phyloP scores from a whole-genome alignment of 2,797 vertebrate genomes.

The Triplophysa yarkandensis region DNA sequence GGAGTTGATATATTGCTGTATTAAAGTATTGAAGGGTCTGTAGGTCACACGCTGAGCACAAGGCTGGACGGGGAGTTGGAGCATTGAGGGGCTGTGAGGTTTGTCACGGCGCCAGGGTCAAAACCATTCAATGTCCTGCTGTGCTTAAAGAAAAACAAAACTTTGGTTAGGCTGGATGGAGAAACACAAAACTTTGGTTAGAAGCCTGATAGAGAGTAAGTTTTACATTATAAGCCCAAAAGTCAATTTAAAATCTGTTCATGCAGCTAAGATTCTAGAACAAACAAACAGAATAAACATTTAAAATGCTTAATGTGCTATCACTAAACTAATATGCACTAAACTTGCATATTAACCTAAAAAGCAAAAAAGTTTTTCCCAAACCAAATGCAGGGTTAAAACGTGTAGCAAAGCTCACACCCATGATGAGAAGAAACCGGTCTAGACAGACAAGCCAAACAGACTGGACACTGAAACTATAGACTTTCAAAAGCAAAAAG shows the following conservation, averaged over 20 bases:
- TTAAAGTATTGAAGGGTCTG: background rate
- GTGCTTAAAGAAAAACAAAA: conserved; percentile 41
- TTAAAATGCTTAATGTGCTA: background rate
- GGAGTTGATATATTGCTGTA: conserved; percentile 54
- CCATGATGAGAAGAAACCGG: background rate
- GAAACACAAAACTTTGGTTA: conserved; percentile 29
- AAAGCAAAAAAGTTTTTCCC: background rate
- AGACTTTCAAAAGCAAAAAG: conserved; percentile 2
- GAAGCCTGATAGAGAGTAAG: background rate
- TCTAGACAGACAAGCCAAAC: conserved; percentile 4
- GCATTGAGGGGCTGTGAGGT: conserved; percentile 78
- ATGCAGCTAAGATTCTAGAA: background rate
- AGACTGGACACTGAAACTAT: background rate
- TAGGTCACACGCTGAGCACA: conserved; percentile 86
- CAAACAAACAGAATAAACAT: conserved; percentile 1
- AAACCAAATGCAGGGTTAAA: conserved; percentile 5
- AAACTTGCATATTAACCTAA: background rate
- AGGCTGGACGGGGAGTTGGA: conserved; percentile 82
- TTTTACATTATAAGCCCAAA: background rate
- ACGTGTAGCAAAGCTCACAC: conserved; percentile 20
- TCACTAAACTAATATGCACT: background rate
- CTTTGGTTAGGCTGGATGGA: conserved; percentile 30
- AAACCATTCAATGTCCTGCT: conserved; percentile 85
- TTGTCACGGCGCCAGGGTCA: conserved; percentile 77
- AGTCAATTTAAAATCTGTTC: no score